phyloP scores from a whole-genome alignment of 1,140 invertebrate species.

The Gonatopus flavifemur region DNA sequence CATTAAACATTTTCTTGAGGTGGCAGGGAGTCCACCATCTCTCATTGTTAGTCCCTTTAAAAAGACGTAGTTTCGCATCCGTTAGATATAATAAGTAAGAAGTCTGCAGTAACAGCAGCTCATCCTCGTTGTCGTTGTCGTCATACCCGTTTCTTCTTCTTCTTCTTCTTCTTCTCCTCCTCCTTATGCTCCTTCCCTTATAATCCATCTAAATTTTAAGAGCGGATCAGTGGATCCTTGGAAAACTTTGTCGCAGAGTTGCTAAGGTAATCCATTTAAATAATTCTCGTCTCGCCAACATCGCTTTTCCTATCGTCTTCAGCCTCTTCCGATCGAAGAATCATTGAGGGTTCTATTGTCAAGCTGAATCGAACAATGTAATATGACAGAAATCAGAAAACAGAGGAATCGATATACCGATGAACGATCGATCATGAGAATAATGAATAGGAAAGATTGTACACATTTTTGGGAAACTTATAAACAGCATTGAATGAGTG shows the following conservation, averaged over 20 bases:
- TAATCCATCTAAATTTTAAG: constrained; percentile 60
- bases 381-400: too few species aligned
- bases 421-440: too few species aligned
- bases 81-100: constrained; percentile 56
- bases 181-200: constrained; percentile 26
- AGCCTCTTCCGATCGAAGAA: neutral
- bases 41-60: constrained; percentile 57
- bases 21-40: constrained; percentile 50
- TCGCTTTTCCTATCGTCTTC: constrained; percentile 13
- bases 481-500: too few species aligned
- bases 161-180: constrained; percentile 7
- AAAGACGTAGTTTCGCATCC: constrained; percentile 49
- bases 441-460: too few species aligned
- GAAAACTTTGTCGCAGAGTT: constrained; percentile 46
- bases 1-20: constrained; percentile 57
- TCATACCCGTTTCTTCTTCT: neutral
- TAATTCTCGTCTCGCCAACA: constrained; percentile 51
- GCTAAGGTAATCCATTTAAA: constrained; percentile 56
- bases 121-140: constrained; percentile 5
- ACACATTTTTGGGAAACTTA: too few species aligned
- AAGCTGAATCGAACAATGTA: too few species aligned
- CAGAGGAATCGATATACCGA: too few species aligned
- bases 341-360: too few species aligned
- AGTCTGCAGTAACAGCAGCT: constrained; percentile 39
- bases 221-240: constrained; percentile 45